These are phyloP conservation scores for Hydrophis major DNA, from an alignment of 2,797 vertebrate species.

Conservation along the genomic window DNA sequence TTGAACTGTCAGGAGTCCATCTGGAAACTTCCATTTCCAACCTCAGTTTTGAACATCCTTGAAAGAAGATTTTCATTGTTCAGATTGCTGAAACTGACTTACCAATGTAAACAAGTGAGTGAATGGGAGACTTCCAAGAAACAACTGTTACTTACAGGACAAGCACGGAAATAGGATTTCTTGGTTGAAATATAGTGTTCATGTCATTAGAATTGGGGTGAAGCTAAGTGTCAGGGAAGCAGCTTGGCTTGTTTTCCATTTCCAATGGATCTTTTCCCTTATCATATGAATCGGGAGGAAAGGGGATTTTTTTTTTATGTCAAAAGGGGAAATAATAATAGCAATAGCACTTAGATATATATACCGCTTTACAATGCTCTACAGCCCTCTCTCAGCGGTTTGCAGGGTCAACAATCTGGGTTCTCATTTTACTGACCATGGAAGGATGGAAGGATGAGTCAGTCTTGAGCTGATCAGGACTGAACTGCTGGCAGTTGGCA, in stretches of 20 bases:
- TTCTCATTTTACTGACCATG: no score
- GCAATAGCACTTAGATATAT: no score
- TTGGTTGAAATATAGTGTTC: background rate
- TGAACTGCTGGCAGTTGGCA: no score
- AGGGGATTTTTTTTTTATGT: background rate
- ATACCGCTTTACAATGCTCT: no score
- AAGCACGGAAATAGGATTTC: background rate
- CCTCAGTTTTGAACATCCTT: background rate
- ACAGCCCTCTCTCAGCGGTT: no score
- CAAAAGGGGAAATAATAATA: background rate
- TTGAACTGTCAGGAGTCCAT: background rate
- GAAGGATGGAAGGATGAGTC: no score
- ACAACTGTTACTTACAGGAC: background rate
- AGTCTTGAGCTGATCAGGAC: no score
- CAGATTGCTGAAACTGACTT: background rate
- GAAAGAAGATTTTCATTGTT: slow-evolving; percentile 6
- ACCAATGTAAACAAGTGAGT: background rate
- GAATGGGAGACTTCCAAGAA: background rate
- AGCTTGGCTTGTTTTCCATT: background rate
- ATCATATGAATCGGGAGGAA: background rate
- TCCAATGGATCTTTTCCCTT: background rate
- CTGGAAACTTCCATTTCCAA: background rate
- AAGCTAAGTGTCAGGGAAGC: background rate
- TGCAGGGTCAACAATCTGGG: no score
- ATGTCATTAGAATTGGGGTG: background rate